Evolutionary conservation across 2,888 invertebrate species (phyloP).

Genomic region (Phyllotreta striolata): DNA sequence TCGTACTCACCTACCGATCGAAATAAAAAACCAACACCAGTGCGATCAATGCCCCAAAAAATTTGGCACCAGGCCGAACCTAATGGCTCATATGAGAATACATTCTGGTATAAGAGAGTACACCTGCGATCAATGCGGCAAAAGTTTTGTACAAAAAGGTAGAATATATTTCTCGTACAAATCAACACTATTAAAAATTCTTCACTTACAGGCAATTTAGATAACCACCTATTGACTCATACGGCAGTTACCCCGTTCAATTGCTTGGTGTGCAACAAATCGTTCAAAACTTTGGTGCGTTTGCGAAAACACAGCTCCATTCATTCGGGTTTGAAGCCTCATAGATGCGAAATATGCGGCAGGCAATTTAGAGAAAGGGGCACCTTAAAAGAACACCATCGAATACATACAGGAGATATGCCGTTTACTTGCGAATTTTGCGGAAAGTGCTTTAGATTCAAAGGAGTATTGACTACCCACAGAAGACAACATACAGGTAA

Average conservation of each 20-base stretch:
- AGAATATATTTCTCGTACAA: conserved; percentile 3
- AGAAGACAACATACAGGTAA: conserved; percentile 72
- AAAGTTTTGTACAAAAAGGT: conserved; percentile 68
- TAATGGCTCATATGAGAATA: conserved; percentile 66
- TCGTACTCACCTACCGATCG: conserved; percentile 66
- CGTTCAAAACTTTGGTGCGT: conserved; percentile 65
- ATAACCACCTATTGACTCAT: conserved; percentile 67
- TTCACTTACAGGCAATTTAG: conserved; percentile 58
- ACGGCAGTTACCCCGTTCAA: conserved; percentile 63
- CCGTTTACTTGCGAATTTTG: conserved; percentile 80
- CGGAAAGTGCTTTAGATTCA: conserved; percentile 77
- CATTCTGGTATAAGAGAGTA: conserved; percentile 66
- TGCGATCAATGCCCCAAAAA: conserved; percentile 68
- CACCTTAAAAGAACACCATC: conserved; percentile 76
- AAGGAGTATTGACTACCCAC: conserved; percentile 79
- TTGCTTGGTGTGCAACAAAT: conserved; percentile 63
- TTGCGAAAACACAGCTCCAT: conserved; percentile 67
- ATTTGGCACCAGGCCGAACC: conserved; percentile 67
- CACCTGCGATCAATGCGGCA: conserved; percentile 67
- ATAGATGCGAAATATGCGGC: conserved; percentile 69
- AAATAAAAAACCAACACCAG: conserved; percentile 66
- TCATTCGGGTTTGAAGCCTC: conserved; percentile 68
- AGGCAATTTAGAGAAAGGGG: conserved; percentile 72
- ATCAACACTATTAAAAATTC: not conserved
- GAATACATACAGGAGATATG: conserved; percentile 81